Evolutionary conservation across 35 echinoderm and acorn worm genomes (phyloP).

Genomic region (Holothuria glaberrima): DNA sequence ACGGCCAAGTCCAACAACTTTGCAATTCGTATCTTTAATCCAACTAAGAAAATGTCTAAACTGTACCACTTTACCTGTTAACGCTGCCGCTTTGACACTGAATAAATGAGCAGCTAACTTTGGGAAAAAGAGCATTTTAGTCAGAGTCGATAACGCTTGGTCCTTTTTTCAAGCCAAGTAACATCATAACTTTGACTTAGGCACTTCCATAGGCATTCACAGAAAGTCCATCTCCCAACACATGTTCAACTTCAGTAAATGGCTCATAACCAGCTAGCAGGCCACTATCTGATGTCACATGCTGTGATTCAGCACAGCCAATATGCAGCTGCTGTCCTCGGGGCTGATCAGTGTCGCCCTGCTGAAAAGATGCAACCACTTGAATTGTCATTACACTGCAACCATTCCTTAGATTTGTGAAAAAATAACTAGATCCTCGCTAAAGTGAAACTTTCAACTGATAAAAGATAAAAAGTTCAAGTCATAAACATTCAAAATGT

Average conservation of each 20-base stretch:
- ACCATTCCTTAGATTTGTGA: no score
- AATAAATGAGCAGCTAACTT: no score
- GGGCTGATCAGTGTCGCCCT: neutral
- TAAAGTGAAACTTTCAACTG: no score
- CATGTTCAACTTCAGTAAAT: slow-evolving; percentile 3
- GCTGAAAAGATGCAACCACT: no score
- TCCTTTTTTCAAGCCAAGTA: neutral
- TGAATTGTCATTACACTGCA: no score
- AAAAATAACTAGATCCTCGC: no score
- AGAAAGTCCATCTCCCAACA: neutral
- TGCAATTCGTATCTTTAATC: neutral
- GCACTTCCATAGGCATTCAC: neutral
- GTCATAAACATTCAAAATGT: no score
- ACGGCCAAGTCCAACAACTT: slow-evolving; percentile 4
- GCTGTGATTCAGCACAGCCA: neutral
- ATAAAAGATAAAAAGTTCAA: no score
- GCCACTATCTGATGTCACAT: slow-evolving; percentile 1
- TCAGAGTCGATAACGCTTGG: neutral
- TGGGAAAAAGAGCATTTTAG: neutral
- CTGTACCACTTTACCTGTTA: neutral
- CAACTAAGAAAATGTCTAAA: neutral
- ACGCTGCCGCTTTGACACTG: no score
- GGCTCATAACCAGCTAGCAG: neutral
- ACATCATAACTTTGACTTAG: neutral
- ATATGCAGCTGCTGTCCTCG: neutral